Evolutionary conservation across 2,888 invertebrate genomes (phyloP).

Genomic region (Phytoseiulus persimilis): DNA sequence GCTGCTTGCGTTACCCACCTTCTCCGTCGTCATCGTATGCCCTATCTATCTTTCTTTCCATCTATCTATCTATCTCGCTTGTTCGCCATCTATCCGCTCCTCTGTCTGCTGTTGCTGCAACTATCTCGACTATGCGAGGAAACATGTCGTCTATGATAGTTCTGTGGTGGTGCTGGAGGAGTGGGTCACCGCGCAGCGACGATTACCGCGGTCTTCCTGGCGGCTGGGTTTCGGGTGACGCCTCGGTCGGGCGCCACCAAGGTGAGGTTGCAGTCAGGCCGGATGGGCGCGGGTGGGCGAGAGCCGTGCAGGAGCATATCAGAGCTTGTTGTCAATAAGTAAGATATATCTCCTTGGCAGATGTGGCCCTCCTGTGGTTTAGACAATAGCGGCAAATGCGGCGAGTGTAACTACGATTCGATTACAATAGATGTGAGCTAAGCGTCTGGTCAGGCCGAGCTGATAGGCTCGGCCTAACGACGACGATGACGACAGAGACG

Average conservation of each 20-base stretch:
- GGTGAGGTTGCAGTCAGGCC: background rate
- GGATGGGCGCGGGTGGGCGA: background rate
- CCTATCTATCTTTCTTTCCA: background rate
- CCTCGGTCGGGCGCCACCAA: background rate
- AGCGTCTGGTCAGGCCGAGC: background rate
- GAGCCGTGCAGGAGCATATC: background rate
- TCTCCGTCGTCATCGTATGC: background rate
- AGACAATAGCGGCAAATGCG: background rate
- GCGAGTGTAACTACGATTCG: background rate
- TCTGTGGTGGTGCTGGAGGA: too few relatives aligned
- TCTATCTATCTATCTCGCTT: background rate
- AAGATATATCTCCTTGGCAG: background rate
- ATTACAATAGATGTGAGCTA: background rate
- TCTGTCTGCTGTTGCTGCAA: background rate
- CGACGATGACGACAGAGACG: background rate
- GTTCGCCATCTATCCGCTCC: background rate
- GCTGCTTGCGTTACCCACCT: background rate
- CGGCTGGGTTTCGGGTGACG: too few relatives aligned
- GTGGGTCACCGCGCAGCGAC: background rate
- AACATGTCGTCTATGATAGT: too few relatives aligned
- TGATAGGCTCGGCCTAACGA: background rate
- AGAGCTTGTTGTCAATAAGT: background rate
- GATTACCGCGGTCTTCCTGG: background rate
- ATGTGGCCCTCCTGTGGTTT: background rate
- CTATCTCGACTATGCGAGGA: too few relatives aligned